Evolutionary conservation across 1,140 invertebrate species (phyloP), one percentile per base, ranked within the genome.

Genomic region (Pseudoatta argentina): DNA sequence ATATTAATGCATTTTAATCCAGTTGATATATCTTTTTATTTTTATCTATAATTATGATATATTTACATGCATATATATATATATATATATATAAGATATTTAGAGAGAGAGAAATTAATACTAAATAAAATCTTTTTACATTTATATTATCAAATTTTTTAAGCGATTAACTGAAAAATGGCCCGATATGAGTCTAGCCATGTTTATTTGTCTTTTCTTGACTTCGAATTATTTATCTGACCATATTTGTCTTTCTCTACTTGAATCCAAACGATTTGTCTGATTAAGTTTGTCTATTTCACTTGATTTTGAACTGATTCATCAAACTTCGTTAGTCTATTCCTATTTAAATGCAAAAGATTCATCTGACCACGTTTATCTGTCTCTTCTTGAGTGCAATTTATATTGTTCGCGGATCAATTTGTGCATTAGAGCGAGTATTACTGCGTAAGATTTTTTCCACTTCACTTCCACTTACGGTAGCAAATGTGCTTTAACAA

Each of bases 401-500:
- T 30, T 18, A 30, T 27, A 71, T 24, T 21, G 10, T 39, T 75
- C 12, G n/a, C 10, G 51, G 10, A 27, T 6, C 55, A 51, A 59
- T 24, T 61, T 57, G 27, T 18, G 18, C 16, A 16, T 53, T 44
- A 53, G 44, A 39, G 44, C 44, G 27, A 67, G 27, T 53, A 14
- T 1, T 79, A 67, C 53, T 14, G 44, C 24, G 14, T 16, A 21
- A 30, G 8, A 18, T 12, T 67, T 18, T 34, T 48, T 78, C 4
- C 18, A 51, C 16, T 27, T 66, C 7, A 1, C 51, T 7, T 78
- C 3, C 27, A 66, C 3, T 18, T 24, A 55, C 7, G 12, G 21
- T 30, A 39, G 27, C 30, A 76, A 34, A 21, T 34, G 55, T 59
- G n/a, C 27, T 34, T 48, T 53, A 71, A 88, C 73, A 85, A 89